phyloP scores from a whole-genome alignment of 1,140 invertebrate genomes.

The Ptiloglossa arizonensis region DNA sequence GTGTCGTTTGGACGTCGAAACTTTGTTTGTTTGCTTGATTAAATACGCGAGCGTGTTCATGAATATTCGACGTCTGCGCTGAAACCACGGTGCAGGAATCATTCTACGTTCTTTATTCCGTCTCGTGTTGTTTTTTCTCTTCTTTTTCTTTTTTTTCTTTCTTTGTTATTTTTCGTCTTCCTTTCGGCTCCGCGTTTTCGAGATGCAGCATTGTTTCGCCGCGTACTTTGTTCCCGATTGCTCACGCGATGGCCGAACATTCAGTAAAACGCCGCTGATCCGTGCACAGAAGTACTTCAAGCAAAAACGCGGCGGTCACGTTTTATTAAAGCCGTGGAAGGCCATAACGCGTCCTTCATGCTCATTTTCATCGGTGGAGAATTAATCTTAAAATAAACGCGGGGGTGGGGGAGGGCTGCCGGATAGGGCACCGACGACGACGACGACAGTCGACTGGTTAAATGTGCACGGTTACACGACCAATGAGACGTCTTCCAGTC shows the following conservation, averaged over 20 bases:
- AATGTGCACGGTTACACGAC: slow-evolving; percentile 22
- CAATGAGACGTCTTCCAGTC: neutral
- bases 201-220: too few relatives aligned
- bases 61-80: too few relatives aligned
- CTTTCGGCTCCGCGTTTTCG: too few relatives aligned
- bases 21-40: too few relatives aligned
- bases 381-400: slow-evolving; percentile 51
- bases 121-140: too few relatives aligned
- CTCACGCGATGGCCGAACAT: neutral
- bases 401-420: neutral
- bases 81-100: too few relatives aligned
- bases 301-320: slow-evolving; percentile 8
- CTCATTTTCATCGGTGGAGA: slow-evolving; percentile 50
- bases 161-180: too few relatives aligned
- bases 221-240: too few relatives aligned
- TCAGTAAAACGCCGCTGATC: neutral
- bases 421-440: neutral
- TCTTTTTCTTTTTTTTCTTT: too few relatives aligned
- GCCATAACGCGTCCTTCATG: slow-evolving; percentile 47
- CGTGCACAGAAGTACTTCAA: neutral
- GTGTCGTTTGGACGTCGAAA: too few relatives aligned
- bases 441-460: slow-evolving; percentile 5
- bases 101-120: too few relatives aligned
- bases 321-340: slow-evolving; percentile 45
- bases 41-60: too few relatives aligned